A percentile compares a stretch with the other conserved stretches of the same genome.
These are phyloP conservation scores for Nothura maculosa DNA, from an alignment of 2,797 vertebrate genomes.

Conservation along the genomic window DNA sequence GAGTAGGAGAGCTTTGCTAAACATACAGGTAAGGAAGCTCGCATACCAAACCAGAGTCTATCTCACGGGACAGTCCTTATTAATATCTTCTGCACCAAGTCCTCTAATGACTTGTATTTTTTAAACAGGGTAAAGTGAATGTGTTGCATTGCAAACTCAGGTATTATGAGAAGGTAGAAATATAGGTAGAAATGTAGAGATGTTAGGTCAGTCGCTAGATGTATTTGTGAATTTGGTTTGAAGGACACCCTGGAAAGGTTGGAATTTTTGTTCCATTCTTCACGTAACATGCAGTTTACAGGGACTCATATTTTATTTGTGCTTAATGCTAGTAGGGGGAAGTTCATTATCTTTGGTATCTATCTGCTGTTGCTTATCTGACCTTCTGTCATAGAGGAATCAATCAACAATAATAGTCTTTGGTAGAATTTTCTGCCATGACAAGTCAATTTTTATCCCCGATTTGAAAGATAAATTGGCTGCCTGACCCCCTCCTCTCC, in stretches of 20 bases:
- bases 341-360: constrained; percentile 69
- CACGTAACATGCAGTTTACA: constrained; percentile 73
- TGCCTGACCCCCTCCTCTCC: constrained; percentile 56
- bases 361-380: constrained; percentile 71
- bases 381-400: constrained; percentile 67
- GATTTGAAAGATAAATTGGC: constrained; percentile 64
- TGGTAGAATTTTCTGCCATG: constrained; percentile 69
- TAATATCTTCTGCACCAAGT: constrained; percentile 86
- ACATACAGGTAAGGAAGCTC: constrained; percentile 51
- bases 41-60: constrained; percentile 35
- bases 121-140: constrained; percentile 99
- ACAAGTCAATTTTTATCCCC: constrained; percentile 75
- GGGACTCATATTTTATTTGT: constrained; percentile 74
- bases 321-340: constrained; percentile 79
- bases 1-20: constrained; percentile 64
- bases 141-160: constrained; percentile 92
- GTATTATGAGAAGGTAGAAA: constrained; percentile 87
- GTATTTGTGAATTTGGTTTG: constrained; percentile 85
- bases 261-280: constrained; percentile 75
- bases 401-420: constrained; percentile 74
- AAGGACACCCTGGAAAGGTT: constrained; percentile 81
- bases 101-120: constrained; percentile 86
- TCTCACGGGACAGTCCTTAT: constrained; percentile 56
- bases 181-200: constrained; percentile 88
- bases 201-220: constrained; percentile 88